Conservation (phyloP, 2,888 invertebrate species). For the Megastigmus dorsalis region DNA sequence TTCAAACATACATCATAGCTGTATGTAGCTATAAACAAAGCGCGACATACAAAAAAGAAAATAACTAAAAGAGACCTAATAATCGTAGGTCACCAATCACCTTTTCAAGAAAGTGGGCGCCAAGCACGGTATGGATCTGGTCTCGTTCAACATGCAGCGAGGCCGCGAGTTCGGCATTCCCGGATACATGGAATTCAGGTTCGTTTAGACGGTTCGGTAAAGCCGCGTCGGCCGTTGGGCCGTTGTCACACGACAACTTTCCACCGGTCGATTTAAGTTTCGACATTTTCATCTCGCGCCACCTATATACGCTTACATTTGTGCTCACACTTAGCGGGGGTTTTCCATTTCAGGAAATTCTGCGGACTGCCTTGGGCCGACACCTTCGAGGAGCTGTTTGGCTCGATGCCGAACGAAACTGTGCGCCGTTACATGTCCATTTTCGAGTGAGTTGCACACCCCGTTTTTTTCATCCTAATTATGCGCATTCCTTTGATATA, state of each 20-base stretch:
- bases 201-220: constrained; percentile 39
- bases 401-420: constrained; percentile 92
- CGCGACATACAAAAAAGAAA: no score
- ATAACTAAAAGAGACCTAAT: no score
- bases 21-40: no score
- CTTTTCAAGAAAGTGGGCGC: constrained; percentile 89
- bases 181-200: constrained; percentile 92
- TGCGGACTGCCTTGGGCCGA: constrained; percentile 88
- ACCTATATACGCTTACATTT: no score
- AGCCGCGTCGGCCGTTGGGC: background rate
- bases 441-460: constrained; percentile 87
- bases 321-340: constrained; percentile 4
- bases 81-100: constrained; percentile 93
- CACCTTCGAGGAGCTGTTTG: constrained; percentile 87
- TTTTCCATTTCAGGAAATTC: constrained; percentile 80
- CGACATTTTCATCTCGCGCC: constrained; percentile 31
- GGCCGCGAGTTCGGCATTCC: constrained; percentile 94
- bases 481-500: no score
- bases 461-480: background rate
- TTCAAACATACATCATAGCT: no score
- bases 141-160: constrained; percentile 94
- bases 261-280: constrained; percentile 18
- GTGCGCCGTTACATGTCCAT: constrained; percentile 88
- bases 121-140: constrained; percentile 92
- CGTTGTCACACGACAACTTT: constrained; percentile 39